Evolutionary conservation across 2,797 vertebrate species (phyloP).

Genomic region (Vultur gryphus): DNA sequence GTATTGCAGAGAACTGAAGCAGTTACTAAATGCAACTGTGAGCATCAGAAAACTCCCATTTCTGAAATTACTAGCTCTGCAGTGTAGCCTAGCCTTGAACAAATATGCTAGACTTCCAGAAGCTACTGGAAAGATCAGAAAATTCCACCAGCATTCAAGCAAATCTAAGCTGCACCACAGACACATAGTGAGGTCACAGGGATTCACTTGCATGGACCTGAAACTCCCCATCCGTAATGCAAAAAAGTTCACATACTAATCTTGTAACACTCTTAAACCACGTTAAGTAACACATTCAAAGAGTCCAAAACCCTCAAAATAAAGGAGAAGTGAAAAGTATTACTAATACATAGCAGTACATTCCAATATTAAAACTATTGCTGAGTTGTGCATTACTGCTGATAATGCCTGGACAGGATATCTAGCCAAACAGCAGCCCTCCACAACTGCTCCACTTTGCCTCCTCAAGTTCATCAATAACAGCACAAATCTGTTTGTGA

Average conservation of each 20-base stretch:
- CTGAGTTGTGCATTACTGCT: background rate
- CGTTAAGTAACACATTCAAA: background rate
- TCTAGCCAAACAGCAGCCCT: conserved; percentile 6
- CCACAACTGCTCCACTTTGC: background rate
- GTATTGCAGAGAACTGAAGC: background rate
- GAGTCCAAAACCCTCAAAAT: background rate
- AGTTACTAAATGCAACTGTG: background rate
- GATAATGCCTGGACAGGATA: background rate
- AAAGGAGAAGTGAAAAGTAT: background rate
- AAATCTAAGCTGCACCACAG: background rate
- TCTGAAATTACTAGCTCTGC: background rate
- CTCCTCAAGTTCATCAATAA: background rate
- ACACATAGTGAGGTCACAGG: background rate
- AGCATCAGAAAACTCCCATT: conserved; percentile 22
- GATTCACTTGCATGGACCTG: background rate
- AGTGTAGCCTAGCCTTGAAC: background rate
- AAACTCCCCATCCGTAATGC: background rate
- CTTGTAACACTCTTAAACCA: background rate
- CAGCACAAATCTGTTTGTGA: background rate
- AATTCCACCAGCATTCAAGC: background rate
- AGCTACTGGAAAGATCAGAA: background rate
- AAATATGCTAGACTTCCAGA: background rate
- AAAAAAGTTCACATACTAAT: background rate
- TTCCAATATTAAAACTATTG: background rate
- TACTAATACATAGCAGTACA: background rate